A percentile compares a stretch with the other conserved stretches of the same genome.
These are phyloP conservation scores for Brassicogethes aeneus DNA, from an alignment of 2,888 invertebrate genomes.

Conservation along the genomic window DNA sequence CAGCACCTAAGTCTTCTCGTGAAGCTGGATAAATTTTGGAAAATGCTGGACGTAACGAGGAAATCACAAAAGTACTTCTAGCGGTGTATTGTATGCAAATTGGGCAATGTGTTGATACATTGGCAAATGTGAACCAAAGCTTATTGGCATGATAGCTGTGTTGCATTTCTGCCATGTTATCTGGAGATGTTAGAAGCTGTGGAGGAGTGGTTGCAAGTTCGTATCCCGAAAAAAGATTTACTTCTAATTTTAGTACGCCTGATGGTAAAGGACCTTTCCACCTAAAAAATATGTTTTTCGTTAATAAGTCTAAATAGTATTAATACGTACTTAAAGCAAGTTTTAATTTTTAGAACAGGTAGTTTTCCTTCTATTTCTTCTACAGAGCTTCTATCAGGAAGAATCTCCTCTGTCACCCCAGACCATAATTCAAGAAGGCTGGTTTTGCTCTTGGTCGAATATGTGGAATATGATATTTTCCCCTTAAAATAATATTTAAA, in stretches of 20 bases:
- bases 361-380: slow-evolving; percentile 57
- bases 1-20: slow-evolving; percentile 53
- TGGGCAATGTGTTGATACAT: slow-evolving; percentile 51
- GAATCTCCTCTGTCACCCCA: slow-evolving; percentile 53
- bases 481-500: no score
- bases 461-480: slow-evolving; percentile 54
- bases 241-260: slow-evolving; percentile 52
- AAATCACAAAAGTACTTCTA: slow-evolving; percentile 51
- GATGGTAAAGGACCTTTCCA: slow-evolving; percentile 55
- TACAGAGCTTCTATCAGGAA: slow-evolving; percentile 52
- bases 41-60: slow-evolving; percentile 53
- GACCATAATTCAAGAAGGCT: slow-evolving; percentile 52
- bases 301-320: background rate
- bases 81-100: slow-evolving; percentile 54
- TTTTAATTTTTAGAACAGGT: slow-evolving; percentile 54
- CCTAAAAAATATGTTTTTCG: slow-evolving; percentile 33
- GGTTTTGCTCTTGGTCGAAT: slow-evolving; percentile 49
- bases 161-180: slow-evolving; percentile 51
- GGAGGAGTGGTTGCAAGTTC: slow-evolving; percentile 44
- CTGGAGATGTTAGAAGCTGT: slow-evolving; percentile 45
- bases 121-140: slow-evolving; percentile 57
- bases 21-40: slow-evolving; percentile 54
- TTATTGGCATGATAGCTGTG: slow-evolving; percentile 53
- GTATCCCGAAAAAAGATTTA: slow-evolving; percentile 56
- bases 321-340: slow-evolving; percentile 49